Base-by-base conservation (phyloP, 2,113 vertebrate species). In the Andinoacara biseriatus region DNA sequence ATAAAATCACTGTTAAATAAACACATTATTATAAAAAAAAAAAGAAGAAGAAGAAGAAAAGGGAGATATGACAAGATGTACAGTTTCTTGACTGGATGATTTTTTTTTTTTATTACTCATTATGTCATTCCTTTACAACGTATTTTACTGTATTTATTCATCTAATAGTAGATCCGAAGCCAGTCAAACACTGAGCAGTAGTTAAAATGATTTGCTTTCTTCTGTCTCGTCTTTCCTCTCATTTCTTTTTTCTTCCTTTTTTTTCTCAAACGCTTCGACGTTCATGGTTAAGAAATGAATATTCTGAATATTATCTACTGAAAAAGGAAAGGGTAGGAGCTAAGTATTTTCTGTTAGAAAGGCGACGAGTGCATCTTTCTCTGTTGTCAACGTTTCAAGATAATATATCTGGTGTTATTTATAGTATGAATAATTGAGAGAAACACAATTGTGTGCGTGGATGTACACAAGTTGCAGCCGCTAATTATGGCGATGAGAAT, bases 221-320 rank as follows among this genome's bases (percentile, higher is more conserved):
- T 81, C 72, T 87, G 54, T 78, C 18, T 81, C 74, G 17, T 84
- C 40, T 80, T 52, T 72, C 17, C 46, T 52, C 46, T 52, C 6
- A 2, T 72, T 72, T 82, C 7, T 18, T 33, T 58, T 26, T 13
- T 49, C 2, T 40, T 67, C 6, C 0, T 33, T 72, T 29, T 59
- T 75, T 22, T 17, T 33, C 4, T 52, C 40, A 89, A 79, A 56
- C 24, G 15, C n/a, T 82, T 78, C 87, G 14, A 86, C 78, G 74
- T 86, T 82, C 60, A 78, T 74, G 86, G 81, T 85, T 80, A 52
- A 84, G 58, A 81, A 83, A 76, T 85, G 58, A 84, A 76, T 81
- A 80, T 74, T 40, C 76, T 80, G 31, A 78, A 81, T 84, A 84
- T 86, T 58, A 79, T 84, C 49, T 84, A 15, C 1, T 75, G 29